Evolutionary conservation across 2,888 invertebrate genomes (phyloP).

Genomic region (Amaurobius ferox): DNA sequence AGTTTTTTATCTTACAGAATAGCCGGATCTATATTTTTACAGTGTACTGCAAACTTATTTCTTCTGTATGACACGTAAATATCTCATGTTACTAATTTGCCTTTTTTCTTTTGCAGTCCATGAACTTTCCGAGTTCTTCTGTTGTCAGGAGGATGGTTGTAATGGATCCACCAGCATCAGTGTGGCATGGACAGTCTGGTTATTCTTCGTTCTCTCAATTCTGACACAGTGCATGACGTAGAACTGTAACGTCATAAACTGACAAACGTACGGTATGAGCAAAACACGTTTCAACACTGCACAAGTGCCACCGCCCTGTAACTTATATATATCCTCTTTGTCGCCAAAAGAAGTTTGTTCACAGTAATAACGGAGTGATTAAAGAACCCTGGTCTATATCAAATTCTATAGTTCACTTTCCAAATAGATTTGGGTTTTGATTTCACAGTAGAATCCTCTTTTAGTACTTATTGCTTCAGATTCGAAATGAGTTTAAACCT

Average conservation of each 20-base stretch:
- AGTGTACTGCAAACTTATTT: not conserved
- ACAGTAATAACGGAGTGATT: not conserved
- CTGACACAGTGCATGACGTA: constrained; percentile 37
- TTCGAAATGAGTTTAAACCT: not conserved
- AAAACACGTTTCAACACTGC: constrained; percentile 62
- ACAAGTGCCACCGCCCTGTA: constrained; percentile 58
- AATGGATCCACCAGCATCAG: constrained; percentile 15
- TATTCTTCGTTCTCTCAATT: not conserved
- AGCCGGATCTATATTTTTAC: too few species aligned
- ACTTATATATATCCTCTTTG: not conserved
- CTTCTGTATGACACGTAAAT: not conserved
- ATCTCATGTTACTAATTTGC: not conserved
- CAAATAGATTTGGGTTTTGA: not conserved
- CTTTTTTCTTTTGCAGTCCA: constrained; percentile 46
- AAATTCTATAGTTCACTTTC: not conserved
- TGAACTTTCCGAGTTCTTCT: constrained; percentile 67
- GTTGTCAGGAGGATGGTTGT: constrained; percentile 64
- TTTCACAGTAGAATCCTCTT: not conserved
- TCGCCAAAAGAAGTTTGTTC: not conserved
- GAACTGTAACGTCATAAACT: constrained; percentile 12
- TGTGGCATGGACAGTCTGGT: constrained; percentile 24
- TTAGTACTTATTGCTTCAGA: not conserved
- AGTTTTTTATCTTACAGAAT: too few species aligned
- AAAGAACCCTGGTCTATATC: not conserved
- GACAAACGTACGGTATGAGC: constrained; percentile 46